These are phyloP conservation scores for Platygyra sinensis DNA, from an alignment of 64 coral and sea anemone genomes.

Conservation along the genomic window DNA sequence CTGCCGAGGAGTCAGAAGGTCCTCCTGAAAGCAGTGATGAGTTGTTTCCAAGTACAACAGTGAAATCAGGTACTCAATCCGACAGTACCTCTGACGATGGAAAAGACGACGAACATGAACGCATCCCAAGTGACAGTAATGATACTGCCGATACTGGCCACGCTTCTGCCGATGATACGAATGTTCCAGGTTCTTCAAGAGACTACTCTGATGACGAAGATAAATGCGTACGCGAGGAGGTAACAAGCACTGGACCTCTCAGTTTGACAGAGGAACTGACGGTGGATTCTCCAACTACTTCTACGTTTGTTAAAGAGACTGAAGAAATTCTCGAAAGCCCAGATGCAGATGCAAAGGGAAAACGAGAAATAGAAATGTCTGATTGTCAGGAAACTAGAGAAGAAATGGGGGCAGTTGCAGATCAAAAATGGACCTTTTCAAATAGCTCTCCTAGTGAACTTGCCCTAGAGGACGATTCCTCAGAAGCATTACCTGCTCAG, in stretches of 20 bases:
- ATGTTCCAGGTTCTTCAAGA: background rate
- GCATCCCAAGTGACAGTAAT: background rate
- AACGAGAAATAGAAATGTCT: background rate
- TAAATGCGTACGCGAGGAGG: background rate
- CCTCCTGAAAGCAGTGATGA: conserved; percentile 87
- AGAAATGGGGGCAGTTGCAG: background rate
- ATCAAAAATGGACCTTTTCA: background rate
- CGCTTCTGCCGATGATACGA: background rate
- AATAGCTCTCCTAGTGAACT: background rate
- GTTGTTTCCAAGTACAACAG: conserved; percentile 38
- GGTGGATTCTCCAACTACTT: conserved; percentile 17
- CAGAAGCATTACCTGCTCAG: background rate
- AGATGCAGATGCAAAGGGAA: conserved; percentile 1
- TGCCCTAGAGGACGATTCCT: background rate
- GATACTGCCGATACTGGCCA: background rate
- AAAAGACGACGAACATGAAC: background rate
- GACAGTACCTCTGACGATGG: background rate
- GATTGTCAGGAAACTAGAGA: background rate
- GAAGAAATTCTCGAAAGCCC: background rate
- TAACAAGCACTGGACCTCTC: background rate
- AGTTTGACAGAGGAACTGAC: background rate
- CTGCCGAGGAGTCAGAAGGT: conserved; percentile 85
- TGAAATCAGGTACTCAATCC: background rate
- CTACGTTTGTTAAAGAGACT: conserved; percentile 35
- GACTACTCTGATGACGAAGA: conserved; percentile 10